Evolutionary conservation across 2,888 invertebrate species (phyloP).

Genomic region (Aporophyla nigra): DNA sequence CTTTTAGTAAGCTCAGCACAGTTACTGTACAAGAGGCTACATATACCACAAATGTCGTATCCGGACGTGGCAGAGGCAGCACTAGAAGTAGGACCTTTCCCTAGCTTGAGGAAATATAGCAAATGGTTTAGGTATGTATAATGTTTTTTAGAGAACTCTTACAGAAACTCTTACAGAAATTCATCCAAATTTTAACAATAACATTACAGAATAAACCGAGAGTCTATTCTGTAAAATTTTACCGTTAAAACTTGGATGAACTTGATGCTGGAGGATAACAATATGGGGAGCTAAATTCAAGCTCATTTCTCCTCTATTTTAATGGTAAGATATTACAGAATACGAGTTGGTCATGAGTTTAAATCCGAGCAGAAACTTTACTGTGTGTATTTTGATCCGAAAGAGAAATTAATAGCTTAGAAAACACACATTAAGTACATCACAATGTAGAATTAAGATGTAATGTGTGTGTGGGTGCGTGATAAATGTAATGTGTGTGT

Average conservation of each 20-base stretch:
- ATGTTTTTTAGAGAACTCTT: not conserved
- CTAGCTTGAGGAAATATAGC: conserved; percentile 81
- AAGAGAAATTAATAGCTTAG: no score
- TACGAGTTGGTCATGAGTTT: not conserved
- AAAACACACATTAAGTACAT: no score
- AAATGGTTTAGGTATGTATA: conserved; percentile 83
- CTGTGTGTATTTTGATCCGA: not conserved
- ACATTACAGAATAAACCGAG: no score
- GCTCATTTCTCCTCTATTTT: not conserved
- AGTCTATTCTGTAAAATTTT: not conserved
- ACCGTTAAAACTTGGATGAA: not conserved
- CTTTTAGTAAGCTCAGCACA: conserved; percentile 85
- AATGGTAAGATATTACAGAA: not conserved
- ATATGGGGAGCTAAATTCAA: not conserved
- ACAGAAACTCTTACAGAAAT: no score
- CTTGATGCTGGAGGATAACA: not conserved
- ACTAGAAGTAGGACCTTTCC: conserved; percentile 82
- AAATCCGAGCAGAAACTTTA: not conserved
- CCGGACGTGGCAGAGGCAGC: conserved; percentile 86
- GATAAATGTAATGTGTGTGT: not conserved
- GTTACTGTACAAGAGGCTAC: conserved; percentile 80
- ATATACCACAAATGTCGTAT: conserved; percentile 84
- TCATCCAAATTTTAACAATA: no score
- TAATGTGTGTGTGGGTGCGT: no score
- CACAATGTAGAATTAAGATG: no score